These are phyloP conservation scores for Girardinus metallicus DNA, from an alignment of 2,797 vertebrate genomes.

Conservation along the genomic window DNA sequence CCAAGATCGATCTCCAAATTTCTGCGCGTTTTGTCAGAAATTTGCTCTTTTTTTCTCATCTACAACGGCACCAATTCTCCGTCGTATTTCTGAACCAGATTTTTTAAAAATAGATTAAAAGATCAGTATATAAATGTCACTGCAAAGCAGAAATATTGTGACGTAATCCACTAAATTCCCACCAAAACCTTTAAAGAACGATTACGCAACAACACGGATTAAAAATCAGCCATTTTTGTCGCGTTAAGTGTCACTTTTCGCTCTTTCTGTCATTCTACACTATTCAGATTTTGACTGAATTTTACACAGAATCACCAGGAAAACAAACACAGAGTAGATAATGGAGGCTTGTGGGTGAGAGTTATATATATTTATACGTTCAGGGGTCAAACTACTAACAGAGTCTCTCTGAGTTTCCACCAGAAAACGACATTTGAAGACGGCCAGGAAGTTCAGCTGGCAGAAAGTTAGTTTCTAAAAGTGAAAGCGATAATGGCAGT, in stretches of 20 bases:
- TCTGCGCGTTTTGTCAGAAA: background rate
- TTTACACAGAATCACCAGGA: conserved; percentile 36
- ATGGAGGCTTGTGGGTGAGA: conserved; percentile 51
- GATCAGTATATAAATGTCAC: background rate
- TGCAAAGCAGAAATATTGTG: background rate
- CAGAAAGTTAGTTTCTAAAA: conserved; percentile 57
- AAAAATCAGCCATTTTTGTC: too few relatives aligned
- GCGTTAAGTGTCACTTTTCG: too few relatives aligned
- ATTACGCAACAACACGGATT: too few relatives aligned
- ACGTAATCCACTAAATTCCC: background rate
- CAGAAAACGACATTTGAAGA: conserved; percentile 34
- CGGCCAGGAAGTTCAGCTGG: conserved; percentile 13
- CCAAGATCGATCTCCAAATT: too few relatives aligned
- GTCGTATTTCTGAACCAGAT: too few relatives aligned
- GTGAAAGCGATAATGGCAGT: conserved; percentile 48
- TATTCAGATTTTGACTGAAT: background rate
- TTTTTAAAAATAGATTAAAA: too few relatives aligned
- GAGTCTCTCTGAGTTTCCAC: background rate
- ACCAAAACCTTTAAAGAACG: background rate
- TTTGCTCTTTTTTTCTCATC: background rate
- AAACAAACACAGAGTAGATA: conserved; percentile 68
- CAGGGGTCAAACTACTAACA: conserved; percentile 32
- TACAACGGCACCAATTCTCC: too few relatives aligned
- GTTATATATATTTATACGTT: conserved; percentile 36
- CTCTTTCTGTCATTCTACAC: too few relatives aligned